Evolutionary conservation across 1,140 invertebrate species (phyloP).

Genomic region (Theocolax elegans): DNA sequence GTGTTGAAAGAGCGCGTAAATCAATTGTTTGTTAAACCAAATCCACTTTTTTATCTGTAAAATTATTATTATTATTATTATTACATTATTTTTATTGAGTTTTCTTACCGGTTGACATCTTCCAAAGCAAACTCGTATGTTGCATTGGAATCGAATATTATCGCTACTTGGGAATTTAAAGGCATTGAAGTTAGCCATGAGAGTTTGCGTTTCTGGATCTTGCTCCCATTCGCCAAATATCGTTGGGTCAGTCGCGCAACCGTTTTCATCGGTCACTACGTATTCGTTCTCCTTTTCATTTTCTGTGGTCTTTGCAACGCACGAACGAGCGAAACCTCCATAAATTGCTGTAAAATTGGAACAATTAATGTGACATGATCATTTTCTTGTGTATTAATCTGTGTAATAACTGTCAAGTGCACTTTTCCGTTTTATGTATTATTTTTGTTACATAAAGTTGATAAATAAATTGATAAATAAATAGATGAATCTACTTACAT

Average conservation of each 20-base stretch:
- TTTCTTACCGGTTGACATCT: constrained; percentile 89
- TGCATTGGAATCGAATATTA: constrained; percentile 95
- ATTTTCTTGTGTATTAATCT: too few species aligned
- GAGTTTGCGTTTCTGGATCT: constrained; percentile 82
- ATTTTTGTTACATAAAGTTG: background rate
- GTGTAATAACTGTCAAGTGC: too few species aligned
- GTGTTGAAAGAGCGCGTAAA: too few species aligned
- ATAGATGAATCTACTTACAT: constrained; percentile 70
- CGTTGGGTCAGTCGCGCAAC: constrained; percentile 90
- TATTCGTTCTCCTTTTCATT: constrained; percentile 91
- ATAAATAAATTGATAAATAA: background rate
- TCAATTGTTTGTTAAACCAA: too few species aligned
- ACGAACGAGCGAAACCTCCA: constrained; percentile 92
- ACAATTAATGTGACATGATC: too few species aligned
- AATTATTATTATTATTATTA: too few species aligned
- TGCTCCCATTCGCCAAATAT: constrained; percentile 95
- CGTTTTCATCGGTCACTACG: constrained; percentile 92
- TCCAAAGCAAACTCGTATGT: constrained; percentile 94
- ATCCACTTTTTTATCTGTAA: background rate
- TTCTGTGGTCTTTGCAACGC: constrained; percentile 92
- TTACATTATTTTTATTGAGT: too few species aligned
- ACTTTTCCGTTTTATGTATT: background rate
- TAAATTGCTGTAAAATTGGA: constrained; percentile 83
- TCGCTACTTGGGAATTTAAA: constrained; percentile 97
- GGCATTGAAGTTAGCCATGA: constrained; percentile 90